Evolutionary conservation across 2,888 invertebrate genomes (phyloP), one percentile per base, ranked within the genome.

Genomic region (Drosophila hamatofila): DNA sequence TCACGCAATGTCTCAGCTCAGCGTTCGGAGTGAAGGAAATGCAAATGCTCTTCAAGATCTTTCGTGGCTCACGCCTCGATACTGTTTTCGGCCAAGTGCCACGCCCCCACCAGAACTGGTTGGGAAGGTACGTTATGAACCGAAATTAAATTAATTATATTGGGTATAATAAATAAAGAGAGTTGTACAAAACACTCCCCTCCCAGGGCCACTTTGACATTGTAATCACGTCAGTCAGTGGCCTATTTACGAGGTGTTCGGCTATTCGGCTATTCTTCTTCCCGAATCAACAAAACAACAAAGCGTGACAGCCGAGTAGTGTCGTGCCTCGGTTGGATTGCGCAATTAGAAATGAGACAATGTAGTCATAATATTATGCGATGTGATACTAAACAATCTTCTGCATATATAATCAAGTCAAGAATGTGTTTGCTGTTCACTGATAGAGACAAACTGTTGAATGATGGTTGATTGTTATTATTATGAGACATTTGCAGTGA

Each of bases 121-220:
- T 59, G 56, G 46, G 41, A 44, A 62, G 59, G 39, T 41, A 48
- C 56, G 49, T 58, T 66, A 56, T 65, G 60, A 58, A 42, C 65
- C 44, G 51, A 75, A 88, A 83, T 88, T 85, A 84, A 88, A 64
- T 88, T 88, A 83, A 86, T 86, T 83, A 88, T 78, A 72, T 88
- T 76, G 67, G 62, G 52, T 46, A 75, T 74, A 80, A 81, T 88
- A 88, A 83, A 86, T 83, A 86, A 80, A 83, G 68, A 72, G 73
- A 73, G 75, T 76, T 77, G 74, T 71, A 69, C 78, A 81, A 73
- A 75, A 54, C 70, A 51, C 71, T 39, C 62, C 61, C 58, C 64
- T 70, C 51, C 51, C 54, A 44, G 56, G 70, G 51, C 58, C 59
- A 57, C 54, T 80, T 86, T 88, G 87, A 83, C 73, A 86, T 80